Base-by-base conservation (phyloP, 2,888 invertebrate species). In the Actias luna region DNA sequence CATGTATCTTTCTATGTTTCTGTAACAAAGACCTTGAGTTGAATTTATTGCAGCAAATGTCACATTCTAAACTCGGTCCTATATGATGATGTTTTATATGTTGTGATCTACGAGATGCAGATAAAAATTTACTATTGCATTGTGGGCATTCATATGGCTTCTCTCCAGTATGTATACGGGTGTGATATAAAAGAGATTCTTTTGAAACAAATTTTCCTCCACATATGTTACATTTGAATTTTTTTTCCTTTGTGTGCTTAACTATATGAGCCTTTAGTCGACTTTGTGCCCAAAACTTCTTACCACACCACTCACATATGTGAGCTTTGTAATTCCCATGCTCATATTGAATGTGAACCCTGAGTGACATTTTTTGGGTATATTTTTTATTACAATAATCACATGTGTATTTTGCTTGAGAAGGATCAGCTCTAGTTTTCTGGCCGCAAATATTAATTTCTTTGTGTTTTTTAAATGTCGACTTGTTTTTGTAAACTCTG, bases 311-410 rank as follows among this genome's bases (percentile, higher is more conserved):
- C 71, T 85, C 79, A 65, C 90, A 90, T 22, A 83, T 75, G 69
- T 86, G 86, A n/a, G 80, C 71, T 65, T 87, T 89, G 60, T 88
- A 88, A 67, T 85, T 87, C 0, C 85, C 84, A 73, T 90, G 90
- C 64, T 88, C 87, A 67, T 87, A 84, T 65, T 88, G 89, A 64
- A 90, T 89, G 62, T 90, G 90, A 12, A 90, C 89, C 63, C 89
- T 66, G 42, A 90, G 66, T 3, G 88, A 83, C 27, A 88, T 82
- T 67, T 90, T 90, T 35, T 90, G 89, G 0, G 88, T 85, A 61
- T 89, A 90, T 64, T 80, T 87, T 64, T 89, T 90, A 42, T 84
- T 80, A 61, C 90, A 90, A 71, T 89, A 83, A 68, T 90, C 89
- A 64, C 90, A 90, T 4, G 85, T 87, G 39, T 75, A 88, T 27